Evolutionary conservation across 2,888 invertebrate species (phyloP), one percentile per base, ranked within the genome.

Genomic region (Lasioglossum morio): DNA sequence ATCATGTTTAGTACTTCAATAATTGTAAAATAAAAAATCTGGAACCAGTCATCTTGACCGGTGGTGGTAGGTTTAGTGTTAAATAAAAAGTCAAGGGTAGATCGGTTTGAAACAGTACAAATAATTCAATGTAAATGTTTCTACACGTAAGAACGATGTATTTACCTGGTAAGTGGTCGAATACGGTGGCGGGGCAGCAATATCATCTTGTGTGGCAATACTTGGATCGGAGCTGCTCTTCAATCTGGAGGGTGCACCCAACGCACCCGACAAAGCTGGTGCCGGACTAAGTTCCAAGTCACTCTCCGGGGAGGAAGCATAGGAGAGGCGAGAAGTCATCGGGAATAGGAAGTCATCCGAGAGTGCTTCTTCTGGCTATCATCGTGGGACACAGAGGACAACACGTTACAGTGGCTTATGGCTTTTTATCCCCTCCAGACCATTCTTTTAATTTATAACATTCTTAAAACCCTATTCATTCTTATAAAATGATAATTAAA

Each of bases 271-370:
- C 91, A 96, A 95, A 30, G 81, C 81, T 88, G 97, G 97, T 92
- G 97, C 97, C 87, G 97, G 97, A 94, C 98, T 98, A 94, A 98
- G 97, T 95, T 99, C 99, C 95, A 98, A 96, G 96, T 99, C 99
- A 95, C 98, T 98, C 96, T 99, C 99, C 89, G 99, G 99, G 95
- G 98, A 98, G 94, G 99, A 99, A 90, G 99, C 99, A 96, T 99
- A 99, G 94, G 99, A 99, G 92, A 99, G 96, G 95, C 99, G 97
- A 95, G 98, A 98, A 92, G 98, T 98, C 99, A 99, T 99, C 95
- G 99, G 99, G 97, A 99, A 99, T 95, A 99, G 97, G 97, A 99
- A 99, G 97, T 99, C 99, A 96, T 99, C 99, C 94, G 99, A 98
- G 95, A 99, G 97, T 95, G 98, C 98, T 96, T 99, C 99, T 95